Conservation (phyloP, 2,113 vertebrate species). For the Cinclus cinclus region DNA sequence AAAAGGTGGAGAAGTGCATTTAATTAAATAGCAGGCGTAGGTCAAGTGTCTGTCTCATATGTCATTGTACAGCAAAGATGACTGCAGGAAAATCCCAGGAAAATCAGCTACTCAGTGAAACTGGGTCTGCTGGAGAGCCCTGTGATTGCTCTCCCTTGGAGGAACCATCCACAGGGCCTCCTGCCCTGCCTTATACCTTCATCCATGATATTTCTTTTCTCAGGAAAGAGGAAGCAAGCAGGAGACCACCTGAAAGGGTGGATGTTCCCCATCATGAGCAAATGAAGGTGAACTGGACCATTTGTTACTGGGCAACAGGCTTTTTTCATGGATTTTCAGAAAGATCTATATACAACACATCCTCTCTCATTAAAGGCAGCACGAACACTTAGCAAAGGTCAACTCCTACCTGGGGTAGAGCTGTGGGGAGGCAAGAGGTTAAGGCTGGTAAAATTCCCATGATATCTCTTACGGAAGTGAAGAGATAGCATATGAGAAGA, state of each 20-base stretch:
- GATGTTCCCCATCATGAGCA: not conserved
- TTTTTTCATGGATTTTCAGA: constrained; percentile 31
- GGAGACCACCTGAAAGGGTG: not conserved
- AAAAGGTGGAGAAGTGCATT: constrained; percentile 59
- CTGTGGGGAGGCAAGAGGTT: constrained; percentile 47
- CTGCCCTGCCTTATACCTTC: not conserved
- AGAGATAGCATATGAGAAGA: not conserved
- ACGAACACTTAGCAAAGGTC: constrained; percentile 36
- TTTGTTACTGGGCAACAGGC: constrained; percentile 28
- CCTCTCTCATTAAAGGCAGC: constrained; percentile 50
- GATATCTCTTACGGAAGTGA: not conserved
- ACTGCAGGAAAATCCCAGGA: constrained; percentile 62
- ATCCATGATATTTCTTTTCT: not conserved
- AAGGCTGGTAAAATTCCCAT: constrained; percentile 46
- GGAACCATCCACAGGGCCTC: constrained; percentile 2
- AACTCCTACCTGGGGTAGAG: constrained; percentile 36
- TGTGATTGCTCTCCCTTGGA: constrained; percentile 5
- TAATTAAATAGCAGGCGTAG: constrained; percentile 66
- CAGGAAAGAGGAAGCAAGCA: not conserved
- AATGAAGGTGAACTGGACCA: not conserved
- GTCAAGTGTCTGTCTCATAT: constrained; percentile 74
- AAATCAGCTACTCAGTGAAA: constrained; percentile 46
- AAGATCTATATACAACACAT: constrained; percentile 46
- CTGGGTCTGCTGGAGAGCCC: constrained; percentile 19
- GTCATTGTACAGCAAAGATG: constrained; percentile 69